Percentiles rank a stretch among this genome's conserved stretches.
Evolutionary conservation across 2,888 invertebrate genomes (phyloP).

Genomic region (Xylota sylvarum): DNA sequence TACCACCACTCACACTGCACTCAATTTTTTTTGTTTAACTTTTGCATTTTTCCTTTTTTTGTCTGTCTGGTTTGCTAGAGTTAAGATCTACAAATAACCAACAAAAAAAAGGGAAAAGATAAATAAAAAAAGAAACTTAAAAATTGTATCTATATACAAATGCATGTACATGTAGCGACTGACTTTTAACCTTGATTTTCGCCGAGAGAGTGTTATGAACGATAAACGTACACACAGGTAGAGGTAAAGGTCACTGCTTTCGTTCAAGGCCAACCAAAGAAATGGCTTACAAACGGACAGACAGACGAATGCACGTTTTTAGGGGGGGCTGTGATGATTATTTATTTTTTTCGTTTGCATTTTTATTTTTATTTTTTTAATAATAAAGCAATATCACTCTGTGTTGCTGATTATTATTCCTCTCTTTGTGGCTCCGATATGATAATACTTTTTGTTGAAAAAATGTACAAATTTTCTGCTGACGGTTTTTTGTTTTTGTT

Average conservation of each 20-base stretch:
- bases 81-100: slow-evolving; percentile 14
- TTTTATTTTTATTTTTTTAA: neutral
- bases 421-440: slow-evolving; percentile 8
- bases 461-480: neutral
- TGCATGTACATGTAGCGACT: slow-evolving; percentile 18
- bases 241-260: slow-evolving; percentile 59
- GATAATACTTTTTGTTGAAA: neutral
- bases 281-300: slow-evolving; percentile 6
- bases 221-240: slow-evolving; percentile 60
- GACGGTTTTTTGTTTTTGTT: slow-evolving; percentile 16
- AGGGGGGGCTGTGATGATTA: neutral
- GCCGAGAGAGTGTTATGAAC: slow-evolving; percentile 46
- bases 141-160: neutral
- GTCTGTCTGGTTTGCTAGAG: neutral
- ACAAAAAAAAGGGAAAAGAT: neutral
- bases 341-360: slow-evolving; percentile 11
- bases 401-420: slow-evolving; percentile 11
- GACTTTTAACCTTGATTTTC: slow-evolving; percentile 70
- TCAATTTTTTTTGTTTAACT: neutral
- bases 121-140: slow-evolving; percentile 4
- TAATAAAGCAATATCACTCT: slow-evolving; percentile 5
- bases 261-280: slow-evolving; percentile 69
- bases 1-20: neutral
- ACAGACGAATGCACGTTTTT: neutral
- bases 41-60: slow-evolving; percentile 18